These are phyloP conservation scores for Typhlichthys eigenmanni DNA, from an alignment of 2,797 vertebrate genomes.

Conservation along the genomic window DNA sequence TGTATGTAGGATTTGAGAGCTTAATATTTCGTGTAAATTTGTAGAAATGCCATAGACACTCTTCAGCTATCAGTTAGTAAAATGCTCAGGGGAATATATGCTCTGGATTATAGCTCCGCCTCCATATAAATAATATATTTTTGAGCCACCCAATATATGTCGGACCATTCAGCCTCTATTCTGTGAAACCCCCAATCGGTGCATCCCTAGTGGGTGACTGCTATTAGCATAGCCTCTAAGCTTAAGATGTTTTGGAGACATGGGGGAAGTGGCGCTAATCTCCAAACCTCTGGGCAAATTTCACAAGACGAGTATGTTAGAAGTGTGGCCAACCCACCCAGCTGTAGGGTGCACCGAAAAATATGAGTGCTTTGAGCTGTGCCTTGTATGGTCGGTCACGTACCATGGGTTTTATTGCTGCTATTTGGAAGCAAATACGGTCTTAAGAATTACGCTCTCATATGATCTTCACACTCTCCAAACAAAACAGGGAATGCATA, in stretches of 20 bases:
- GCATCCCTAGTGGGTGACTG: slow-evolving; percentile 13
- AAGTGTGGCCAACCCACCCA: slow-evolving; percentile 31
- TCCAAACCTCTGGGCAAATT: slow-evolving; percentile 37
- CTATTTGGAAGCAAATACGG: slow-evolving; percentile 8
- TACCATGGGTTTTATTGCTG: slow-evolving; percentile 17
- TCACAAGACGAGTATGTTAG: slow-evolving; percentile 33
- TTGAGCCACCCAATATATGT: too few relatives aligned
- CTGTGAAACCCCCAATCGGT: too few relatives aligned
- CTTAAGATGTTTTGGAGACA: slow-evolving; percentile 37
- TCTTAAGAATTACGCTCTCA: slow-evolving; percentile 4
- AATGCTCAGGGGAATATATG: too few relatives aligned
- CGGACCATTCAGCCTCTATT: too few relatives aligned
- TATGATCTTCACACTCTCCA: slow-evolving; percentile 30
- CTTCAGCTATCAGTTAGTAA: too few relatives aligned
- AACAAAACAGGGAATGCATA: slow-evolving; percentile 37
- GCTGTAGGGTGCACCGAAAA: slow-evolving; percentile 6
- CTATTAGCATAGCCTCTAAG: slow-evolving; percentile 27
- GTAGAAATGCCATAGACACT: too few relatives aligned
- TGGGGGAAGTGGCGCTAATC: slow-evolving; percentile 34
- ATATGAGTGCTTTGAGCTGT: slow-evolving; percentile 23
- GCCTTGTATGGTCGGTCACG: slow-evolving; percentile 2
- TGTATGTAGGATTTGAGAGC: too few relatives aligned
- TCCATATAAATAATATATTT: too few relatives aligned
- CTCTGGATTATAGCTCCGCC: too few relatives aligned
- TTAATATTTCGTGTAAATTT: too few relatives aligned